Evolutionary conservation across 1,140 invertebrate species (phyloP).

Genomic region (Pogonus chalceus): DNA sequence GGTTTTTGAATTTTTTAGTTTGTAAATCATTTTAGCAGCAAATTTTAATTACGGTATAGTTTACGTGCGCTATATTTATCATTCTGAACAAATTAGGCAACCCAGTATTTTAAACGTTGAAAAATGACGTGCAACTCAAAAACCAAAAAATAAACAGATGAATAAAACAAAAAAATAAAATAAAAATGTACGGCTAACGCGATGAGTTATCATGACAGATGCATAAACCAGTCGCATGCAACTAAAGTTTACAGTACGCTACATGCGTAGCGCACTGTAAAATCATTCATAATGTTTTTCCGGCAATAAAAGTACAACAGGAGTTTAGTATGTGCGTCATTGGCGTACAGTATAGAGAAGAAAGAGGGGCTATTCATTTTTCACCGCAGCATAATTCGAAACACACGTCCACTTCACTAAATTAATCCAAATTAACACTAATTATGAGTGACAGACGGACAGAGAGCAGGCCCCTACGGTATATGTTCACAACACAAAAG

Average conservation of each 20-base stretch:
- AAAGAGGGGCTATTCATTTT: background rate
- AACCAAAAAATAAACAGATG: no score
- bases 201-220: conserved; percentile 6
- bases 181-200: no score
- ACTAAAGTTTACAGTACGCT: background rate
- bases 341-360: background rate
- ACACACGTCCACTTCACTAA: conserved; percentile 7
- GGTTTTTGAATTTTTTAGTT: no score
- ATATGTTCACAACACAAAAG: no score
- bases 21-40: no score
- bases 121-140: no score
- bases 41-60: no score
- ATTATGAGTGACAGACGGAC: conserved; percentile 4
- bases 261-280: conserved; percentile 4
- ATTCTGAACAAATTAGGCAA: no score
- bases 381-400: conserved; percentile 4
- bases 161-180: no score
- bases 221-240: background rate
- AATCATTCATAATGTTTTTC: conserved; percentile 6
- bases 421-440: conserved; percentile 6
- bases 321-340: background rate
- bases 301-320: conserved; percentile 6
- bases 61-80: no score
- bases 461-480: background rate
- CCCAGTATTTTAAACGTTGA: no score